These are phyloP conservation scores for Vanessa atalanta DNA, from an alignment of 1,140 invertebrate genomes.

Conservation along the genomic window DNA sequence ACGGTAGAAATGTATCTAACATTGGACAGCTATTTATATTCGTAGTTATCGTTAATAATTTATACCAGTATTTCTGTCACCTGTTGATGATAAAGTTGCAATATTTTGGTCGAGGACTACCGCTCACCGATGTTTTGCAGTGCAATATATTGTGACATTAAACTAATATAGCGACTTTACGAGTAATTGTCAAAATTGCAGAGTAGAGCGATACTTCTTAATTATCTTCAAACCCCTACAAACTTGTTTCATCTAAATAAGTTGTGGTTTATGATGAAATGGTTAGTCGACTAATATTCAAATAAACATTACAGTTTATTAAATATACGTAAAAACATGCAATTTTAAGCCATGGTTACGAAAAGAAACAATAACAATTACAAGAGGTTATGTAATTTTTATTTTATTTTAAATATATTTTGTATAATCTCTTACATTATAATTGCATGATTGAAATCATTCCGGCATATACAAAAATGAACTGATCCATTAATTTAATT, in stretches of 20 bases:
- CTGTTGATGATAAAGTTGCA: background rate
- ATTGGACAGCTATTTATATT: background rate
- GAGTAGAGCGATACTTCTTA: background rate
- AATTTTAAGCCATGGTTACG: background rate
- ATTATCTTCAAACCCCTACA: conserved; percentile 5
- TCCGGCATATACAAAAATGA: background rate
- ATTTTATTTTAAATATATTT: background rate
- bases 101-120: conserved; percentile 23
- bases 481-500: conserved; percentile 19
- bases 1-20: background rate
- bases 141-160: conserved; percentile 33
- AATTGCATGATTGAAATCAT: background rate
- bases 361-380: background rate
- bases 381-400: background rate
- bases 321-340: too few relatives aligned
- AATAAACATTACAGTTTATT: too few relatives aligned
- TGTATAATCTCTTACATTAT: background rate
- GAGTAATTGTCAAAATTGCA: conserved; percentile 21
- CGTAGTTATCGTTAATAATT: background rate
- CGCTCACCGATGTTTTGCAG: conserved; percentile 19
- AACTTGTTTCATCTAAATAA: background rate
- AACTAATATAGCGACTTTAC: conserved; percentile 22
- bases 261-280: background rate
- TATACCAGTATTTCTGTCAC: background rate
- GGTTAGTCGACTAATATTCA: background rate